Evolutionary conservation across 2,888 invertebrate genomes (phyloP).

Genomic region (Ochlodes sylvanus): DNA sequence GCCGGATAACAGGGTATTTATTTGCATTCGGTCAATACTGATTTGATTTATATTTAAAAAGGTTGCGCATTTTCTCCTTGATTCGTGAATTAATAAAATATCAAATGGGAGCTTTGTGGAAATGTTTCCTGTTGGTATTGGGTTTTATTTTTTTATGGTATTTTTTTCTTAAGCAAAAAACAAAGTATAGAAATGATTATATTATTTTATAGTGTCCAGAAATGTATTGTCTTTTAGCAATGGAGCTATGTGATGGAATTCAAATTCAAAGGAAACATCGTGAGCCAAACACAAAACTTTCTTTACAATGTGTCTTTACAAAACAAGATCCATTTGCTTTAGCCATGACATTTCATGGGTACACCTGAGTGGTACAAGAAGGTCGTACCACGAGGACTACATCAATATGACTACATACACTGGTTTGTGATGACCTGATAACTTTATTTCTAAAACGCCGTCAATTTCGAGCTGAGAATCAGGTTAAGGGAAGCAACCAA

Average conservation of each 20-base stretch:
- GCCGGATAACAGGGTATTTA: conserved; percentile 80
- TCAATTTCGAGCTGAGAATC: conserved; percentile 9
- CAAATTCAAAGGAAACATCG: no score
- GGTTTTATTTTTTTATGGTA: not conserved
- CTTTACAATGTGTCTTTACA: no score
- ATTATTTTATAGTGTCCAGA: not conserved
- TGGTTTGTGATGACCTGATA: no score
- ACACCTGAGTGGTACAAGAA: no score
- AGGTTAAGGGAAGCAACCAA: conserved; percentile 22
- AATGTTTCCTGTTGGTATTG: conserved; percentile 10
- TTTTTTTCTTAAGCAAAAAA: no score
- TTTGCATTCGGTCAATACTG: conserved; percentile 79
- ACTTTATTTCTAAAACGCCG: no score
- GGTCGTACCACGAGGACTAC: no score
- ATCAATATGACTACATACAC: no score
- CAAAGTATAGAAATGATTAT: no score
- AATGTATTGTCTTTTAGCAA: not conserved
- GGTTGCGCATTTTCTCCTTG: conserved; percentile 44
- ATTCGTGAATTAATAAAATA: conserved; percentile 13
- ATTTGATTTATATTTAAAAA: conserved; percentile 68
- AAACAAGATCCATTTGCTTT: no score
- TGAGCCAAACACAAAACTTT: no score
- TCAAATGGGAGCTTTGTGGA: not conserved
- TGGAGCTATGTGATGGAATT: not conserved
- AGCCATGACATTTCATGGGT: no score